Conservation (phyloP, 2,113 vertebrate species). For the Typhlomys cinereus region DNA sequence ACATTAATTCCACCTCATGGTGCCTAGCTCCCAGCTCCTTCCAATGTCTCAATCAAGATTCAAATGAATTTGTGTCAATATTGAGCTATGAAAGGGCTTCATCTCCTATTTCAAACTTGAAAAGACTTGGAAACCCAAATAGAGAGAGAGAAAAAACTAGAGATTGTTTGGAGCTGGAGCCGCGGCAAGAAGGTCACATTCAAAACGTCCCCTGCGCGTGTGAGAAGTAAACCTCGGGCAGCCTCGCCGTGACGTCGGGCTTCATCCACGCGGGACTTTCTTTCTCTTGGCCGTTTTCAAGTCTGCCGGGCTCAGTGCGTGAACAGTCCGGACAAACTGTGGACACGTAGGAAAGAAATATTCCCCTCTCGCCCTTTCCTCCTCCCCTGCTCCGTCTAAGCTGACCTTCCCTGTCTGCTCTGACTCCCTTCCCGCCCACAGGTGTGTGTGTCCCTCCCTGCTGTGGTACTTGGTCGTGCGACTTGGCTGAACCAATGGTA, state of each 20-base stretch:
- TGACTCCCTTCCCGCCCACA: rapidly evolving
- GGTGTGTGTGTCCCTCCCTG: rapidly evolving
- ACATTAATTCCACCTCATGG: constrained; percentile 83
- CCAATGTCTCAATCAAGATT: constrained; percentile 82
- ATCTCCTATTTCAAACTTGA: constrained; percentile 47
- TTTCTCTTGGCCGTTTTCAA: no score
- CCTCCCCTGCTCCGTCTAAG: rapidly evolving
- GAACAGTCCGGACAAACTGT: neutral
- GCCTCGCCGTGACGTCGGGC: no score
- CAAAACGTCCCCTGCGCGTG: constrained; percentile 32
- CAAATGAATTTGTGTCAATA: constrained; percentile 75
- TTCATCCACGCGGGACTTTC: no score
- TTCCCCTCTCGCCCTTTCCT: no score
- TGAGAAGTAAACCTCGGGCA: neutral
- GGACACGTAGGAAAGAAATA: neutral
- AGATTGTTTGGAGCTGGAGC: constrained; percentile 21
- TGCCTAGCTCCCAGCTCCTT: constrained; percentile 83
- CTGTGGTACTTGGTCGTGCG: neutral
- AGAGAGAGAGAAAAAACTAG: neutral
- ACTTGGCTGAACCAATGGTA: neutral
- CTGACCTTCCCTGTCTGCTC: rapidly evolving
- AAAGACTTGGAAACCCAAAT: constrained; percentile 26
- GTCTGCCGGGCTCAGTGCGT: neutral
- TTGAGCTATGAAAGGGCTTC: constrained; percentile 65
- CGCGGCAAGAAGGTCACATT: constrained; percentile 4